phyloP scores from a whole-genome alignment of 2,797 vertebrate genomes.

The Ctenosaura bakeri region DNA sequence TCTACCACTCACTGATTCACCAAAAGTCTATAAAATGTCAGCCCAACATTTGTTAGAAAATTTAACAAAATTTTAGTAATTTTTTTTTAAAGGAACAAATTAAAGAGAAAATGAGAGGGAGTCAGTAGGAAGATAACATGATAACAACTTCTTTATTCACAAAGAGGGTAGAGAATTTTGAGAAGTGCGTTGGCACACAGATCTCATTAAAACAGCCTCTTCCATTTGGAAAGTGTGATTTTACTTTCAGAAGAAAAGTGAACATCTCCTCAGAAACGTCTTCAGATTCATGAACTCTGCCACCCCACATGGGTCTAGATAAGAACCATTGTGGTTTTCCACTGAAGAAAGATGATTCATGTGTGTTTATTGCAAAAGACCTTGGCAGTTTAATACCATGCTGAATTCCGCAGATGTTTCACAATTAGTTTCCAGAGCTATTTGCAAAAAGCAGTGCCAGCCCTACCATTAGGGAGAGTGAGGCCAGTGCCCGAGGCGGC shows the following conservation, averaged over 20 bases:
- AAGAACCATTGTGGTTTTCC: constrained; percentile 20
- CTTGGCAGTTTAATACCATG: not conserved
- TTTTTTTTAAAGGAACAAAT: not conserved
- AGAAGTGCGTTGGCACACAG: not conserved
- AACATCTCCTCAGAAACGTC: not conserved
- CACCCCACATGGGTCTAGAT: not conserved
- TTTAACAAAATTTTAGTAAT: not conserved
- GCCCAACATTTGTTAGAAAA: not conserved
- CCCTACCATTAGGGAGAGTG: not conserved
- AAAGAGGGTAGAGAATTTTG: not conserved
- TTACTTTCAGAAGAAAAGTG: not conserved
- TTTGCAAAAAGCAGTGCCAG: not conserved
- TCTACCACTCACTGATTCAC: not conserved
- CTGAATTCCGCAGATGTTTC: not conserved
- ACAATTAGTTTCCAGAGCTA: not conserved
- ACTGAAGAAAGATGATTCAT: not conserved
- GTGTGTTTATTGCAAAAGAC: not conserved
- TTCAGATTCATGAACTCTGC: not conserved
- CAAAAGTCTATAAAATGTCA: not conserved
- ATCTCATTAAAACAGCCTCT: not conserved
- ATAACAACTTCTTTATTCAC: not conserved
- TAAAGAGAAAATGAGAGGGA: no score
- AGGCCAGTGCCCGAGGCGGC: not conserved
- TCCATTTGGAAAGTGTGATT: not conserved
- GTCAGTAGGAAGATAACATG: not conserved